phyloP scores from a whole-genome alignment of 2,113 vertebrate genomes.

The Myotis lucifugus region DNA sequence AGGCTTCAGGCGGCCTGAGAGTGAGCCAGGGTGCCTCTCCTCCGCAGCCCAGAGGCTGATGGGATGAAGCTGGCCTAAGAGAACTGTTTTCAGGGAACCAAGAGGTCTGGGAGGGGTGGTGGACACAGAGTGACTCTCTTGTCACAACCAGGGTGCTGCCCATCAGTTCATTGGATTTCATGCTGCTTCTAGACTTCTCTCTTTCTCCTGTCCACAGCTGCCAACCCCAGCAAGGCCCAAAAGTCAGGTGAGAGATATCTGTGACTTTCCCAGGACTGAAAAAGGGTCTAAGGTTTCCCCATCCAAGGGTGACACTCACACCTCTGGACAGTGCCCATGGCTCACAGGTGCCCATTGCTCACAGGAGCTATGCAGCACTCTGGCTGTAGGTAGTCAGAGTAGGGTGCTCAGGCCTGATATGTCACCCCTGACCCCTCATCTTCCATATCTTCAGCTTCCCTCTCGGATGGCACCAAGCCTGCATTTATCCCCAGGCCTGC shows the following conservation, averaged over 20 bases:
- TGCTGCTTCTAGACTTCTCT: neutral
- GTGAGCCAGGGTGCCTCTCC: slow-evolving; percentile 33
- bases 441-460: neutral
- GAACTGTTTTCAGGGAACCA: neutral
- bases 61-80: neutral
- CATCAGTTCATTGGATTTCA: neutral
- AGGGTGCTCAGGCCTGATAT: neutral
- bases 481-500: neutral
- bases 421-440: neutral
- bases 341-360: neutral
- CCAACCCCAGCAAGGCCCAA: neutral
- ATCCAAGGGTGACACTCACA: neutral
- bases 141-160: neutral
- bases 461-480: neutral
- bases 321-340: neutral
- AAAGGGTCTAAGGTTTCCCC: neutral
- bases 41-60: neutral
- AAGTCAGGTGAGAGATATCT: neutral
- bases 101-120: neutral
- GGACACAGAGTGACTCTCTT: neutral
- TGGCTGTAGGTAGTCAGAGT: neutral
- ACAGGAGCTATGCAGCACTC: neutral
- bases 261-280: neutral
- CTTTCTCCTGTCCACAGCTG: neutral
- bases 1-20: neutral